Conservation (phyloP, 92 coral and sea anemone species). For the Montipora capitata region DNA sequence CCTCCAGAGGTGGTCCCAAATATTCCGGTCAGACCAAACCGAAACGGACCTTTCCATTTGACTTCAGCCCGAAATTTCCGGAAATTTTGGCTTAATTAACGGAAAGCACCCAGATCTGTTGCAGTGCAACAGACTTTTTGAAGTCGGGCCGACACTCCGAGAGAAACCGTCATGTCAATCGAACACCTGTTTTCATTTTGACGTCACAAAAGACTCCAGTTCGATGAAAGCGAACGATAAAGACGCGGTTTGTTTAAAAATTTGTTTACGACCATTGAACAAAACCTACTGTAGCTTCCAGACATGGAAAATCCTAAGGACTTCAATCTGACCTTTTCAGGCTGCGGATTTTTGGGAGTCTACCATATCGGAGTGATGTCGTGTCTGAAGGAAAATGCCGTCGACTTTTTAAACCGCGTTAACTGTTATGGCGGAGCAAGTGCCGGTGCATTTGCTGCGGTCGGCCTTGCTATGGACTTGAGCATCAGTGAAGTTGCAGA, state of each 20-base stretch:
- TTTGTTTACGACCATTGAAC: too few species aligned
- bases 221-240: too few species aligned
- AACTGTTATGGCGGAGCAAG: conserved; percentile 97
- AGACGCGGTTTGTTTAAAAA: too few species aligned
- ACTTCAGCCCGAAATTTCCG: too few species aligned
- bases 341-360: conserved; percentile 98
- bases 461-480: conserved; percentile 85
- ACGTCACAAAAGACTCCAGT: conserved; percentile 9
- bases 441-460: conserved; percentile 96
- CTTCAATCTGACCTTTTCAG: conserved; percentile 93
- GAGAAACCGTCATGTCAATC: too few species aligned
- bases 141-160: too few species aligned
- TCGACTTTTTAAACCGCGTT: conserved; percentile 84
- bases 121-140: too few species aligned
- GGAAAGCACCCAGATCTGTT: too few species aligned
- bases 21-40: too few species aligned
- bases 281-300: neutral
- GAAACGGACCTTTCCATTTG: too few species aligned
- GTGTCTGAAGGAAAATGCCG: conserved; percentile 95
- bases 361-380: conserved; percentile 98
- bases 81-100: too few species aligned
- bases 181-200: neutral
- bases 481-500: conserved; percentile 84
- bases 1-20: too few species aligned
- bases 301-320: conserved; percentile 71